phyloP scores from a whole-genome alignment of 1,140 invertebrate species.

The Leptonema lineaticorne region DNA sequence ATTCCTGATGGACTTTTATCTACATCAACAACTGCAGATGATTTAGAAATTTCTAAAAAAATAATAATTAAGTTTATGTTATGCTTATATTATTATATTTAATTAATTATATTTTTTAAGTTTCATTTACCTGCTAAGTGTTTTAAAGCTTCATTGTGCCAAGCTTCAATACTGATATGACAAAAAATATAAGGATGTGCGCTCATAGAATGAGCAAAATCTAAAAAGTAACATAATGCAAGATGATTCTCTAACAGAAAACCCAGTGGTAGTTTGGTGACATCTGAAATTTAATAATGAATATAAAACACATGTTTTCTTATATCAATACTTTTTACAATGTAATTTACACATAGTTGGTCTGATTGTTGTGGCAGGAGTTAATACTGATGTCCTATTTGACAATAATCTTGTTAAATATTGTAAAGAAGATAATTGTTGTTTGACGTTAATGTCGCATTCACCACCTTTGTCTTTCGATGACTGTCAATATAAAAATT shows the following conservation, averaged over 20 bases:
- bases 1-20: conserved; percentile 65
- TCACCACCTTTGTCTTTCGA: conserved; percentile 82
- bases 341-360: conserved; percentile 6
- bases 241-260: conserved; percentile 80
- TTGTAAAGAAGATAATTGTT: conserved; percentile 83
- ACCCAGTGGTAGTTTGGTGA: conserved; percentile 62
- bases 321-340: not conserved
- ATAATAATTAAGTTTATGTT: not conserved
- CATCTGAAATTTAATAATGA: conserved; percentile 17
- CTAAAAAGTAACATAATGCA: conserved; percentile 79
- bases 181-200: conserved; percentile 79
- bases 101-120: not conserved
- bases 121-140: conserved; percentile 44
- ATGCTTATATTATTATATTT: not conserved
- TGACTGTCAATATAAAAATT: conserved; percentile 54
- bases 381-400: conserved; percentile 49
- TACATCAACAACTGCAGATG: not conserved
- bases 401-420: conserved; percentile 73
- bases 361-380: conserved; percentile 40
- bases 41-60: conserved; percentile 6
- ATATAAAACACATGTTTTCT: not conserved
- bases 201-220: conserved; percentile 73
- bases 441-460: conserved; percentile 80
- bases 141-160: conserved; percentile 30
- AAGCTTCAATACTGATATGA: conserved; percentile 77